Evolutionary conservation across 2,113 vertebrate genomes (phyloP), one percentile per base, ranked within the genome.

Genomic region (Synchiropus splendidus): DNA sequence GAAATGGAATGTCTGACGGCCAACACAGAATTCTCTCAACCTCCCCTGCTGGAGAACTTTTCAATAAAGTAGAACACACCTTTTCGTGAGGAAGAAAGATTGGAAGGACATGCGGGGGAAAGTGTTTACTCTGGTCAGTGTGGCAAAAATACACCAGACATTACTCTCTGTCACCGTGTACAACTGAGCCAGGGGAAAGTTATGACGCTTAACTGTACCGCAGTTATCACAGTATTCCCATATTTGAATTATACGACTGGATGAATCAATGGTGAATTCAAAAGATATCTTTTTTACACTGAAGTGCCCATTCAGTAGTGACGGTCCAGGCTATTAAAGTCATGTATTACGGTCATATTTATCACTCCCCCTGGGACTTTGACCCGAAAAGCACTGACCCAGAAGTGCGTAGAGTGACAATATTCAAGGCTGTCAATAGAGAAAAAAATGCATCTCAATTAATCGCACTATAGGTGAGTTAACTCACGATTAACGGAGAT

Each of bases 221-320:
- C 75, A 84, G 85, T 87, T 84, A 84, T 82, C 77, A 83, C 81
- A 83, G 80, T 78, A 83, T 78, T 79, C 84, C 62, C 82, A 71
- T 83, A 83, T 84, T 86, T 79, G 85, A 86, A 87, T 85, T 82
- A 86, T 83, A 86, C 80, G 82, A 77, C 80, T 83, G 81, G 82
- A 79, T 87, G 86, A 86, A 84, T 85, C 77, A 73, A 70, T 80
- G 80, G 84, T 86, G 83, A 87, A 84, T 86, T 85, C 84, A 79
- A 69, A 58, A 80, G 73, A 43, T 69, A 47, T 81, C 80, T 82
- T 61, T 49, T 64, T 69, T 53, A 48, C 11, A 42, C 54, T 38
- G 71, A 70, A 60, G 80, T 5, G 21, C 21, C 21, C 21, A 27
- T 27, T 27, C 21, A 27, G 21, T 27, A 27, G 4, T 8, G 21